A percentile compares a stretch with the other conserved stretches of the same genome.
phyloP scores from a whole-genome alignment of 1,140 invertebrate species.

The Bradynema listronoti region DNA sequence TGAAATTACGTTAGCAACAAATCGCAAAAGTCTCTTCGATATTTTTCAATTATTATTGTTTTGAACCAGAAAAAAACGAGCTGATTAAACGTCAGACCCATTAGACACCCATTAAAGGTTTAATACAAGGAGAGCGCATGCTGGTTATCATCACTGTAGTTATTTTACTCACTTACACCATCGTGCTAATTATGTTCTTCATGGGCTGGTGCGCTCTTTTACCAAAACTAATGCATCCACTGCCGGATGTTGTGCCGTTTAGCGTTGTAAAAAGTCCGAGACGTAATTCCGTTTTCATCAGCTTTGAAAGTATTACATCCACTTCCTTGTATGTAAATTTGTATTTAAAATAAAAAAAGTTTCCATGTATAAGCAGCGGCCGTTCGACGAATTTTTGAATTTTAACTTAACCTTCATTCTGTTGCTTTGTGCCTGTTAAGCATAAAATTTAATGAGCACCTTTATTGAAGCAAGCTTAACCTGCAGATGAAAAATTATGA shows the following conservation, averaged over 20 bases:
- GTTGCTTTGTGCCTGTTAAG: no score
- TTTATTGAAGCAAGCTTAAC: not conserved
- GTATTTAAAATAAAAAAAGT: not conserved
- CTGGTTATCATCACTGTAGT: not conserved
- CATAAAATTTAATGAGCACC: not conserved
- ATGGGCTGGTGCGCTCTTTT: slow-evolving; percentile 9
- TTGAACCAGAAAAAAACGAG: no score
- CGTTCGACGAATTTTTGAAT: no score
- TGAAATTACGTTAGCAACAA: no score
- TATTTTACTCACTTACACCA: slow-evolving; percentile 8
- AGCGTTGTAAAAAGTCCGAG: slow-evolving; percentile 17
- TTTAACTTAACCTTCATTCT: no score
- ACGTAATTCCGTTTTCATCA: slow-evolving; percentile 15
- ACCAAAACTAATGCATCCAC: slow-evolving; percentile 10
- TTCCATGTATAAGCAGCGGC: not conserved
- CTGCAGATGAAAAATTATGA: no score
- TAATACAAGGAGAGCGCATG: no score
- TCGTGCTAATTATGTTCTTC: slow-evolving; percentile 12
- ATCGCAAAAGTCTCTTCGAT: no score
- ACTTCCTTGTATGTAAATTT: not conserved
- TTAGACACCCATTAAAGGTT: no score
- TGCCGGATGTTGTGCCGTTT: slow-evolving; percentile 10
- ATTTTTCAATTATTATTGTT: no score
- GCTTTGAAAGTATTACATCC: slow-evolving; percentile 11
- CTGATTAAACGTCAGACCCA: no score